Percentiles rank a stretch among this genome's conserved stretches.
These are phyloP conservation scores for Halcyon senegalensis DNA, from an alignment of 2,113 vertebrate genomes.

Conservation along the genomic window DNA sequence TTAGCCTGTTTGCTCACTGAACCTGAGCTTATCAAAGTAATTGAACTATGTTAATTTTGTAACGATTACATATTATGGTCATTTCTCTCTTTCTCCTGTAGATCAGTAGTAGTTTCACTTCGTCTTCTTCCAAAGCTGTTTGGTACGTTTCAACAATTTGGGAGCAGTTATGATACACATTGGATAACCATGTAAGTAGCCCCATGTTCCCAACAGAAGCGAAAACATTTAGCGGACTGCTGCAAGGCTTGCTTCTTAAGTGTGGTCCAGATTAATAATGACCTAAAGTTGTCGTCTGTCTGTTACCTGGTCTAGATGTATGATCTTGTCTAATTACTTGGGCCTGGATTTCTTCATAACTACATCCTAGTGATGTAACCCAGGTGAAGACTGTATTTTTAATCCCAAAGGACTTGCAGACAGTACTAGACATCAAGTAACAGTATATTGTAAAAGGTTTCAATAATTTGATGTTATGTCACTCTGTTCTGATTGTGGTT, in stretches of 20 bases:
- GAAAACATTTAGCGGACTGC: neutral
- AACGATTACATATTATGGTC: neutral
- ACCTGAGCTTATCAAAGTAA: neutral
- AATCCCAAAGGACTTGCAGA: neutral
- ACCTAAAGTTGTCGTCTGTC: neutral
- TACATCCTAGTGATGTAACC: neutral
- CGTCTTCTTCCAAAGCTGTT: conserved; percentile 97
- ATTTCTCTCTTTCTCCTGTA: conserved; percentile 61
- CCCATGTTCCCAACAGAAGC: neutral
- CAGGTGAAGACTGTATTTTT: neutral
- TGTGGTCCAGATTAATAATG: neutral
- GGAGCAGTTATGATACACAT: conserved; percentile 98
- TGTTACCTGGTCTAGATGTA: neutral
- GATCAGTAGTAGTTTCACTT: conserved; percentile 96
- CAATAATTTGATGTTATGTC: neutral
- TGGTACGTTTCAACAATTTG: conserved; percentile 98
- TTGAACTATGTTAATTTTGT: neutral
- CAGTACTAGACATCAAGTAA: neutral
- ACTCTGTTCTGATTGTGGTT: neutral
- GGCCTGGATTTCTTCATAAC: neutral
- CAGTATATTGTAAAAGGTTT: neutral
- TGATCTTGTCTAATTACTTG: neutral
- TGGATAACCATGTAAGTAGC: conserved; percentile 98
- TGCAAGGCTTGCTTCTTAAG: neutral
- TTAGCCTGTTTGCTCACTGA: neutral